Percentiles rank a stretch among this genome's conserved stretches.
phyloP scores from a whole-genome alignment of 2,888 invertebrate genomes.

The Acholoe squamosa region DNA sequence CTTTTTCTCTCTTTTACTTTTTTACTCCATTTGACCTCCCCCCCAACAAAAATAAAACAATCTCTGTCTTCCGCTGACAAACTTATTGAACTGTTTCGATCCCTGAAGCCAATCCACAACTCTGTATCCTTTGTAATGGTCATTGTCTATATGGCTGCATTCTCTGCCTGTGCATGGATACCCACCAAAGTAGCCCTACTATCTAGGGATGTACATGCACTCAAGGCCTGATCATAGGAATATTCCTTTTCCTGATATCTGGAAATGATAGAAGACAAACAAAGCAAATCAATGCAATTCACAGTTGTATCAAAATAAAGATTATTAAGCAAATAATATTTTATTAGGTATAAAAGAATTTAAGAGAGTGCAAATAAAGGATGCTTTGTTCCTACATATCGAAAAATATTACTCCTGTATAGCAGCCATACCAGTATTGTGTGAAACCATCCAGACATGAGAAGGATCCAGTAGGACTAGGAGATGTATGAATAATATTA shows the following conservation, averaged over 20 bases:
- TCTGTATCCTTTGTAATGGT: background rate
- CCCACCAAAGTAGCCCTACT: slow-evolving; percentile 58
- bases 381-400: background rate
- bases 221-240: background rate
- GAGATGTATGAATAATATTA: background rate
- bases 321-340: no score
- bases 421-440: slow-evolving; percentile 57
- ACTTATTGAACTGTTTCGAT: background rate
- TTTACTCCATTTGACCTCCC: no score
- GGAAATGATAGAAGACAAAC: background rate
- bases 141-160: slow-evolving; percentile 63
- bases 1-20: no score
- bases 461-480: background rate
- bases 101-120: slow-evolving; percentile 63
- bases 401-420: background rate
- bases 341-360: no score
- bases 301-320: no score
- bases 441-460: slow-evolving; percentile 33
- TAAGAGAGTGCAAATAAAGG: no score
- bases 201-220: background rate
- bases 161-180: slow-evolving; percentile 64
- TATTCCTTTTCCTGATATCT: background rate
- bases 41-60: no score
- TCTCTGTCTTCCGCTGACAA: no score
- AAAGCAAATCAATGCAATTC: no score